Percentiles rank a stretch among this genome's conserved stretches.
Conservation (phyloP, 2,113 vertebrate genomes). For the Anser cygnoides region DNA sequence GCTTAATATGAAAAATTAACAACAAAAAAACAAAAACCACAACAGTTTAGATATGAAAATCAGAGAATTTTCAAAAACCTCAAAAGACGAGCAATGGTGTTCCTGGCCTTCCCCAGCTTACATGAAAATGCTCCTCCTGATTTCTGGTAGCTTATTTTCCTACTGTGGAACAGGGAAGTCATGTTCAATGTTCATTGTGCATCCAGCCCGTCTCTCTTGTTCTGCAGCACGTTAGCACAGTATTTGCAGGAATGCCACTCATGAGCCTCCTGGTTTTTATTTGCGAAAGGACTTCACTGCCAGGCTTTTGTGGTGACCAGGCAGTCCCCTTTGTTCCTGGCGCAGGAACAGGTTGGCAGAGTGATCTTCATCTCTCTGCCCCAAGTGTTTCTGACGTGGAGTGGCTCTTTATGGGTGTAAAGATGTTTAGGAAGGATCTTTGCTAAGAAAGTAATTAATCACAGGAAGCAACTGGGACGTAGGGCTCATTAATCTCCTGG, state of each 20-base stretch:
- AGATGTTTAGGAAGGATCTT: neutral
- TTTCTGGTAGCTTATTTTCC: neutral
- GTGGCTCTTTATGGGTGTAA: neutral
- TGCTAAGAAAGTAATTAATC: neutral
- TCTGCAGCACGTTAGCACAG: fast-evolving
- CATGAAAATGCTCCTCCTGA: neutral
- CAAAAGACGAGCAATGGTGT: neutral
- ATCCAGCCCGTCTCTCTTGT: neutral
- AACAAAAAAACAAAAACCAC: too few relatives aligned
- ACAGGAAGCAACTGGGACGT: fast-evolving
- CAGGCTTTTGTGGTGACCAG: neutral
- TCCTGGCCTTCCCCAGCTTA: neutral
- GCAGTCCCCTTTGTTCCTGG: neutral
- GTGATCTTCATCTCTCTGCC: neutral
- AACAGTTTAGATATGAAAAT: neutral
- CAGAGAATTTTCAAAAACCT: neutral
- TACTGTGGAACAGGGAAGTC: neutral
- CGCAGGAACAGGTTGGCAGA: neutral
- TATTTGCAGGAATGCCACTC: neutral
- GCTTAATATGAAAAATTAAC: neutral
- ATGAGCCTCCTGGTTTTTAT: neutral
- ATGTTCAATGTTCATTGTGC: fast-evolving
- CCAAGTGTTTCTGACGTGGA: neutral
- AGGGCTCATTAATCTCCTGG: neutral
- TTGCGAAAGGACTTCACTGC: neutral